Base-by-base conservation (phyloP, 2,888 invertebrate species). In the Pachycephus smyrnensis region DNA sequence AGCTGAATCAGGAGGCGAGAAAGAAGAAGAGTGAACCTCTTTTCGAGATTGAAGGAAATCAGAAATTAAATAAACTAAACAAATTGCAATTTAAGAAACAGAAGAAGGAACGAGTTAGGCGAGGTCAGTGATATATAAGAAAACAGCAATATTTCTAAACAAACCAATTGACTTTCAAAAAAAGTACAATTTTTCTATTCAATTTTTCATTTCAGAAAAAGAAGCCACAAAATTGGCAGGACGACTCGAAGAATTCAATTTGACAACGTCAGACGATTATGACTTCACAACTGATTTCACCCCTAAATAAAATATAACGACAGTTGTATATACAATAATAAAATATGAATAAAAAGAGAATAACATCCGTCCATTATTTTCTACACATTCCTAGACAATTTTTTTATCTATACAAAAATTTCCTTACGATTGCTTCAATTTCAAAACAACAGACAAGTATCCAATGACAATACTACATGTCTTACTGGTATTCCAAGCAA, bases 31-130 rank as follows among this genome's bases (percentile, higher is more conserved):
- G 85, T 3, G 95, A 96, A 90, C 94, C 95, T 0, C 93, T 94
- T 88, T 94, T 95, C 93, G 92, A 93, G 75, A 89, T 96, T 76
- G 95, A 96, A 89, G 96, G 96, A 81, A 95, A 95, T 89, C 93
- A 93, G 88, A 92, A 93, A 81, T 87, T 94, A 30, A 95, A 95
- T 86, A 93, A 93, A 87, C 85, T 93, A 1, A 93, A 93, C 37
- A 95, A 95, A 84, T 91, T 93, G 81, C 94, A 94, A 82, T 95
- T 95, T 80, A 96, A 96, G 85, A 95, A 95, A 82, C 93, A 94
- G 84, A 95, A 94, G 86, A 95, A 95, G 85, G 92, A 93, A 37
- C 91, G 90, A 82, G 92, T 92, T 73, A 92, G 93, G 40, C 92
- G 92, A 84, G 89, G 91, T 90, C 78, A 79, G 84, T 78, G 76